Percentiles rank a stretch among this genome's conserved stretches.
Conservation (phyloP, 2,888 invertebrate genomes). For the Yponomeuta evonymella region DNA sequence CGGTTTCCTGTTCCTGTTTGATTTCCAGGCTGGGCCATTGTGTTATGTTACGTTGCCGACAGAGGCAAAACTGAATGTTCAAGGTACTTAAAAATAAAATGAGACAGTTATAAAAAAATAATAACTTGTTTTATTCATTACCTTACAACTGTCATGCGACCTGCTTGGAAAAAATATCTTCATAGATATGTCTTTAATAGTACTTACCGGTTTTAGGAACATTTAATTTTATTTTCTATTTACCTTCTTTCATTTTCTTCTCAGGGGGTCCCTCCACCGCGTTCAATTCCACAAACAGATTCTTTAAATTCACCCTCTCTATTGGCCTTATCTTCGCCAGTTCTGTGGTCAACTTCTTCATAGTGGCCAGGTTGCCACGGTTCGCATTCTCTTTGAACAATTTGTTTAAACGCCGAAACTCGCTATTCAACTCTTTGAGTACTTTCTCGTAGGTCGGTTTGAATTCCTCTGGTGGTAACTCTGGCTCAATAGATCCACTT, state of each 20-base stretch:
- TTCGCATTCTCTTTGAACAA: conserved; percentile 35
- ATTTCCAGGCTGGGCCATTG: too few species aligned
- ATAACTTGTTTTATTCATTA: not conserved
- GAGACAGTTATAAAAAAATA: not conserved
- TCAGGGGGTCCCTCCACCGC: not conserved
- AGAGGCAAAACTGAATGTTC: conserved; percentile 71
- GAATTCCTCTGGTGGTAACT: conserved; percentile 4
- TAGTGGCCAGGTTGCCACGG: conserved; percentile 31
- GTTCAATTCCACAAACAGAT: conserved; percentile 25
- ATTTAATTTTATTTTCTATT: not conserved
- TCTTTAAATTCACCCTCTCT: conserved; percentile 24
- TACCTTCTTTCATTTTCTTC: not conserved
- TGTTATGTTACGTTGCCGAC: too few species aligned
- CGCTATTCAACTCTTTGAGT: conserved; percentile 31
- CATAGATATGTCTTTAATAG: not conserved
- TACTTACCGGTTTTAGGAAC: not conserved
- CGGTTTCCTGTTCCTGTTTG: too few species aligned
- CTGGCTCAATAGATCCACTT: not conserved
- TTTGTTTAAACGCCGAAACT: conserved; percentile 35
- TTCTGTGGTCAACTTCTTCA: conserved; percentile 32
- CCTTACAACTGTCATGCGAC: too few species aligned
- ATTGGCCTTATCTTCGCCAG: conserved; percentile 33
- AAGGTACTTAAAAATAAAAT: not conserved
- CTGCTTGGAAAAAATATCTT: too few species aligned
- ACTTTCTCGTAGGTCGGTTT: conserved; percentile 25